These are phyloP conservation scores for Meta bourneti DNA, from an alignment of 2,888 invertebrate genomes.

Conservation along the genomic window DNA sequence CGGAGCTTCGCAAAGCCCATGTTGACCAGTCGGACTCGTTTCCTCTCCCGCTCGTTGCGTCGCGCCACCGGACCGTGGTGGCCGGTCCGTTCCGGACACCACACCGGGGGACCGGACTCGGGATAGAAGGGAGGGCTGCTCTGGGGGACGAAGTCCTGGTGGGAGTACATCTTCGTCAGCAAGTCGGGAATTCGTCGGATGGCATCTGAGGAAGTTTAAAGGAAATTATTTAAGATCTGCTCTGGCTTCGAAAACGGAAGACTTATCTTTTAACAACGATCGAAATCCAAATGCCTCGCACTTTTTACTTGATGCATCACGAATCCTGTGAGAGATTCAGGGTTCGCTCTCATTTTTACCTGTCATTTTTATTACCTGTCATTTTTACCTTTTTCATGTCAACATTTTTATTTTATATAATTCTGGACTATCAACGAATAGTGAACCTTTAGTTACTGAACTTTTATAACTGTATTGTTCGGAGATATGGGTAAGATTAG, in stretches of 20 bases:
- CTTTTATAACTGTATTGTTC: too few species aligned
- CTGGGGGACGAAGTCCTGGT: conserved; percentile 35
- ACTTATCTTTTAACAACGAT: neutral
- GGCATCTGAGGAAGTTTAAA: conserved; percentile 2
- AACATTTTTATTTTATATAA: too few species aligned
- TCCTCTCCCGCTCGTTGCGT: conserved; percentile 95
- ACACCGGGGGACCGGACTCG: neutral
- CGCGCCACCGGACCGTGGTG: conserved; percentile 86
- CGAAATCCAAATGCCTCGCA: neutral
- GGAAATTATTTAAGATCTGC: too few species aligned
- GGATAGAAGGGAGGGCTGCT: conserved; percentile 40
- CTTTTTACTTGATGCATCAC: neutral
- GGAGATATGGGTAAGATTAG: too few species aligned
- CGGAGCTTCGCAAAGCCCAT: conserved; percentile 91
- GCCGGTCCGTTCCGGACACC: conserved; percentile 46
- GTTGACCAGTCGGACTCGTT: conserved; percentile 90
- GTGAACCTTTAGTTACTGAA: too few species aligned
- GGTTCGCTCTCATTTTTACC: too few species aligned
- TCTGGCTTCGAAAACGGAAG: neutral
- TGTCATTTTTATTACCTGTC: too few species aligned
- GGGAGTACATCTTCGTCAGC: conserved; percentile 48
- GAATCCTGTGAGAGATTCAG: too few species aligned
- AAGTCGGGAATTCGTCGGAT: neutral
- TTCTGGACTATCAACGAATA: too few species aligned
- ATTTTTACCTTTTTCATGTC: too few species aligned